phyloP scores from a whole-genome alignment of 2,113 vertebrate genomes.

The Burhinus bistriatus region DNA sequence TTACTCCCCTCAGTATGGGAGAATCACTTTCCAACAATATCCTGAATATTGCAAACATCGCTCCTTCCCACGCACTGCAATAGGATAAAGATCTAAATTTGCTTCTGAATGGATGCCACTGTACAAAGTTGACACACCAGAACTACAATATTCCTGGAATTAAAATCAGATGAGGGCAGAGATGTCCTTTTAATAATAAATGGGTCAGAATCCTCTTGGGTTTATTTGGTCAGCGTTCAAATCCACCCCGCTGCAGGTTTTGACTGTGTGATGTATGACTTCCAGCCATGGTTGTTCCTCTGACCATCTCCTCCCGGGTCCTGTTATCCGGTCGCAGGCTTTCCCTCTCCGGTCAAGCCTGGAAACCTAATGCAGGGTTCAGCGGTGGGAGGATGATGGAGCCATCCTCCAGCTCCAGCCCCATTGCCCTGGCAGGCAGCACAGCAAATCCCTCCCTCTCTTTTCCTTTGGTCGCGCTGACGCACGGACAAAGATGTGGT shows the following conservation, averaged over 20 bases:
- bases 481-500: background rate
- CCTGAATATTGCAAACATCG: background rate
- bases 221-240: background rate
- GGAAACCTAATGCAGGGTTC: background rate
- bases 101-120: background rate
- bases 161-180: background rate
- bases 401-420: background rate
- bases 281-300: background rate
- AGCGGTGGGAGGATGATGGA: background rate
- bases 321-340: background rate
- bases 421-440: background rate
- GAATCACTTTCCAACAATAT: background rate
- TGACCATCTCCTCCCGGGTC: background rate
- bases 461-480: fast-evolving
- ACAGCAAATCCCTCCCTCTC: background rate
- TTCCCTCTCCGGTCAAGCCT: background rate
- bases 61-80: background rate
- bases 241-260: background rate
- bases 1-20: background rate
- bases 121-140: background rate
- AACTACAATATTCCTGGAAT: background rate
- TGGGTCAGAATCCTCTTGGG: background rate
- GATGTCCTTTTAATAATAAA: background rate
- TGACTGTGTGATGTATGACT: background rate
- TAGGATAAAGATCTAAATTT: background rate